These are phyloP conservation scores for Drosophila sp. DNA, from an alignment of 1,140 invertebrate species.

Conservation along the genomic window DNA sequence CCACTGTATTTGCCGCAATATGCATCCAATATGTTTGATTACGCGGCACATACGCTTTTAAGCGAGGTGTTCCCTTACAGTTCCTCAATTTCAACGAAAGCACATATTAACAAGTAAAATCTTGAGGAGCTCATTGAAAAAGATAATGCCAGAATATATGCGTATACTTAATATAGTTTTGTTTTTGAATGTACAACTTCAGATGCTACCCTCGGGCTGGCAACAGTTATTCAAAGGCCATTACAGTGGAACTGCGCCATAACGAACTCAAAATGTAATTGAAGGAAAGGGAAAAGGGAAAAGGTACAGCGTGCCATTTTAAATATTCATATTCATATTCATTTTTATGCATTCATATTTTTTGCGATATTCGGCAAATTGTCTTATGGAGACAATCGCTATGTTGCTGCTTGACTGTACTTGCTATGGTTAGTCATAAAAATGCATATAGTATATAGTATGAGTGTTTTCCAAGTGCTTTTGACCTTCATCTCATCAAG, in stretches of 20 bases:
- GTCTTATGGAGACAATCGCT: too few relatives aligned
- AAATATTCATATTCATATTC: neutral
- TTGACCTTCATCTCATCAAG: neutral
- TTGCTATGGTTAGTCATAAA: neutral
- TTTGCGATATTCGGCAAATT: neutral
- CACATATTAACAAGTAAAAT: too few relatives aligned
- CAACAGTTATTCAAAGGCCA: neutral
- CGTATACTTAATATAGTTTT: too few relatives aligned
- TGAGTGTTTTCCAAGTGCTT: neutral
- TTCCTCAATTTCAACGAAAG: too few relatives aligned
- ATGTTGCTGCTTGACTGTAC: neutral
- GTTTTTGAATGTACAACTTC: neutral
- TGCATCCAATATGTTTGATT: slow-evolving; percentile 64
- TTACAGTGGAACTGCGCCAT: slow-evolving; percentile 6
- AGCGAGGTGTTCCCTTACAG: slow-evolving; percentile 35
- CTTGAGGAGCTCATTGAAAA: too few relatives aligned
- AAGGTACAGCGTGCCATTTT: neutral
- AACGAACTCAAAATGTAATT: neutral
- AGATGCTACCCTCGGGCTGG: neutral
- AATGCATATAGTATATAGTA: too few relatives aligned
- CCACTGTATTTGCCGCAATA: slow-evolving; percentile 53
- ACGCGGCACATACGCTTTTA: slow-evolving; percentile 25
- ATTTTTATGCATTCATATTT: neutral
- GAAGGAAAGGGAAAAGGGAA: neutral
- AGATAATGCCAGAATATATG: too few relatives aligned